Evolutionary conservation across 1,140 invertebrate species (phyloP).

Genomic region (Condylostylus longicornis): DNA sequence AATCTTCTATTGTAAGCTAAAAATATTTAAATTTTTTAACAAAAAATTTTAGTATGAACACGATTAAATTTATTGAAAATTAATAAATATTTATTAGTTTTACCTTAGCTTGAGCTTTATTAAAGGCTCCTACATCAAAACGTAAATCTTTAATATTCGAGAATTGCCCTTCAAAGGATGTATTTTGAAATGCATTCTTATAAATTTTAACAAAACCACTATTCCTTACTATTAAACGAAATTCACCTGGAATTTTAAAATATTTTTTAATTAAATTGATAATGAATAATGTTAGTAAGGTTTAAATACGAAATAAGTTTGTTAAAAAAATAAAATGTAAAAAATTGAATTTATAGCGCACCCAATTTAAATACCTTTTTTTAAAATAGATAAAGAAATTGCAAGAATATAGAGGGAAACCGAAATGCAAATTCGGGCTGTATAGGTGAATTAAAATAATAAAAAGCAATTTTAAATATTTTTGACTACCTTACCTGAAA

Average conservation of each 20-base stretch:
- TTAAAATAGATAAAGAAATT: too few species aligned
- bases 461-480: background rate
- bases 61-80: background rate
- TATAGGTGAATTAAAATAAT: too few species aligned
- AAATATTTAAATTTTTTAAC: too few species aligned
- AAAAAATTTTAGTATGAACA: background rate
- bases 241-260: constrained; percentile 10
- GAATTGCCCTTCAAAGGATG: constrained; percentile 16
- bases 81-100: constrained; percentile 7
- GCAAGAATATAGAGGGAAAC: too few species aligned
- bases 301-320: too few species aligned
- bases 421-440: too few species aligned
- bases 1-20: constrained; percentile 16
- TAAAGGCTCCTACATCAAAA: constrained; percentile 18
- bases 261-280: background rate
- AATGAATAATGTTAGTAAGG: constrained; percentile 1
- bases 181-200: constrained; percentile 16
- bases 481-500: constrained; percentile 15
- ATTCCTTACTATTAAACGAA: constrained; percentile 18
- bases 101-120: constrained; percentile 15
- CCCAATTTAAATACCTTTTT: too few species aligned
- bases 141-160: constrained; percentile 11
- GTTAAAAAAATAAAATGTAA: too few species aligned
- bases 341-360: too few species aligned
- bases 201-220: constrained; percentile 13